These are phyloP conservation scores for Spongilla lacustris DNA, from an alignment of 37 sponge, comb jelly and placozoan genomes.

Conservation along the genomic window DNA sequence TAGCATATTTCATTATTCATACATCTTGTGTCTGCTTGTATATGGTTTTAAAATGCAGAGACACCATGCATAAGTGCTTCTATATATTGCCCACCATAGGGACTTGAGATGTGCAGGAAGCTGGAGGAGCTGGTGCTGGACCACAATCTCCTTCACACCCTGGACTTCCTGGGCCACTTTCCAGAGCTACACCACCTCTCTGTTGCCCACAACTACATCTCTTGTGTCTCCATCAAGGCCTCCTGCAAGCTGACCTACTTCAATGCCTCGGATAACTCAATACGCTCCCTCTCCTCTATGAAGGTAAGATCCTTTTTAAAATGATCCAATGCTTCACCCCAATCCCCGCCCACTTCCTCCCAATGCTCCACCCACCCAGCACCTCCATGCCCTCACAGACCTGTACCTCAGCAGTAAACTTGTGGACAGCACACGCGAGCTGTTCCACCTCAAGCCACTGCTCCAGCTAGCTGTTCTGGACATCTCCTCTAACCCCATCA, in stretches of 20 bases:
- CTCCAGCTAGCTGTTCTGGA: conserved; percentile 64
- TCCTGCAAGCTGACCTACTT: conserved; percentile 12
- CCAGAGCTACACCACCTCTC: background rate
- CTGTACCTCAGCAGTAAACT: conserved; percentile 73
- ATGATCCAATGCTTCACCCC: background rate
- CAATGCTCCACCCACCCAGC: background rate
- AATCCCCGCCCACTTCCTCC: background rate
- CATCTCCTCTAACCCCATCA: conserved; percentile 74
- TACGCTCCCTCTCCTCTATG: conserved; percentile 17
- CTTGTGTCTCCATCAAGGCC: background rate
- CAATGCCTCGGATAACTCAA: conserved; percentile 48
- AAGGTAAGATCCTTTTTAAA: conserved; percentile 33
- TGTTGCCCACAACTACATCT: background rate
- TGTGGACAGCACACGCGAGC: conserved; percentile 50
- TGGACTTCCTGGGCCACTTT: conserved; percentile 13
- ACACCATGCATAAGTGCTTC: too few species aligned
- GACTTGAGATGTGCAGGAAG: conserved; percentile 58
- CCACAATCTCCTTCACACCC: conserved; percentile 56
- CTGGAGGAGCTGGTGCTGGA: conserved; percentile 88
- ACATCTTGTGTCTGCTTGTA: too few species aligned
- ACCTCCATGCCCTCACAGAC: conserved; percentile 54
- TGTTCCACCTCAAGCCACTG: conserved; percentile 67
- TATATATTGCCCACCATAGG: background rate
- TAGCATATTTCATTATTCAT: too few species aligned
- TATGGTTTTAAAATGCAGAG: too few species aligned